A percentile compares a stretch with the other conserved stretches of the same genome.
phyloP scores from a whole-genome alignment of 64 coral and sea anemone species.

The Platygyra sinensis region DNA sequence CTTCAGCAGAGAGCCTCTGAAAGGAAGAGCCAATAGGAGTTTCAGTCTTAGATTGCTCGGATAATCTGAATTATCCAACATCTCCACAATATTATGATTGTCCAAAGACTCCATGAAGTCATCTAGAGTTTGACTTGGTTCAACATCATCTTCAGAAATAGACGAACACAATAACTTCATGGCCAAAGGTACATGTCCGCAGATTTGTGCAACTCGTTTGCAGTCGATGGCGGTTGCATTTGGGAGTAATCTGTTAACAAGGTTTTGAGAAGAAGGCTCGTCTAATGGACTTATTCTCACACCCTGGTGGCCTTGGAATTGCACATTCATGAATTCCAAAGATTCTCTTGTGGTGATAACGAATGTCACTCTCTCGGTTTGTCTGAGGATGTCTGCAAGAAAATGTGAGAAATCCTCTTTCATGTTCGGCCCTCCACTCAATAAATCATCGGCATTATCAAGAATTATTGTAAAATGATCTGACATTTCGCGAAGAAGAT shows the following conservation, averaged over 20 bases:
- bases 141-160: neutral
- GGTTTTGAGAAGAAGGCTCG: no score
- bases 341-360: no score
- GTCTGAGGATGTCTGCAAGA: no score
- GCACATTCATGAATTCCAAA: no score
- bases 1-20: neutral
- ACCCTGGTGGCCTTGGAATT: neutral
- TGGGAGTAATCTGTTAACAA: no score
- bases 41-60: neutral
- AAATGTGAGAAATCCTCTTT: no score
- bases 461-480: constrained; percentile 29
- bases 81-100: neutral
- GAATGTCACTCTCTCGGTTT: no score
- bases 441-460: constrained; percentile 50
- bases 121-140: neutral
- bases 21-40: constrained; percentile 12
- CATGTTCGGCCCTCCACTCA: neutral
- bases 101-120: neutral
- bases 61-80: no score
- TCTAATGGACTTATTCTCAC: no score
- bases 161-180: neutral
- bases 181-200: neutral
- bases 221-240: neutral
- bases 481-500: no score
- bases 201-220: neutral